Conservation (phyloP, 2,113 vertebrate species). For the Centrocercus urophasianus region DNA sequence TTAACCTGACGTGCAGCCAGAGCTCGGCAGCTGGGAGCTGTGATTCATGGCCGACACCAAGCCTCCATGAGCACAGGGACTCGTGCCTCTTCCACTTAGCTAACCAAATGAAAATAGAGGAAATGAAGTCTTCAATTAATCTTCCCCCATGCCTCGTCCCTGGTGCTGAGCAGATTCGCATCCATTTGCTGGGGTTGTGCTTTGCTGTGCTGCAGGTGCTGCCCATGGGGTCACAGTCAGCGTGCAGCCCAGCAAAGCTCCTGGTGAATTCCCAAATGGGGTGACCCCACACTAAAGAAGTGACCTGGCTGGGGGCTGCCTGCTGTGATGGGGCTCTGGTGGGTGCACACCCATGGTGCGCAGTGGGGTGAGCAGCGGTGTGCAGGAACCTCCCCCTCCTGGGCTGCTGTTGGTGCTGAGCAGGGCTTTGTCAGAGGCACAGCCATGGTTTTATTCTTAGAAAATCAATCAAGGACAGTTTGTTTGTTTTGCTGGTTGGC, state of each 20-base stretch:
- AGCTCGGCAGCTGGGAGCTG: background rate
- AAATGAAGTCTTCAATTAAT: conserved; percentile 36
- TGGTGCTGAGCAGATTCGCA: background rate
- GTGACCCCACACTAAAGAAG: background rate
- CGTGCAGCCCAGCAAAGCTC: background rate
- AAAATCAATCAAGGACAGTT: background rate
- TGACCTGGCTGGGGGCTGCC: background rate
- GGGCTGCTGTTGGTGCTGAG: background rate
- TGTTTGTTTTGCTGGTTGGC: background rate
- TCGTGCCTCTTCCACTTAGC: background rate
- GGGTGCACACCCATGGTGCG: background rate
- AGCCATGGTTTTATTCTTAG: rapidly evolving
- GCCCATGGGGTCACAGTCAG: rapidly evolving
- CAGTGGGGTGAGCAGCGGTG: background rate
- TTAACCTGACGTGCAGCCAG: background rate
- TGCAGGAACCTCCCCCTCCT: background rate
- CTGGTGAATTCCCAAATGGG: rapidly evolving
- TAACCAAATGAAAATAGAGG: background rate
- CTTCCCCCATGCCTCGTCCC: background rate
- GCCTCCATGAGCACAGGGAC: background rate
- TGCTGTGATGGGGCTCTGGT: no score
- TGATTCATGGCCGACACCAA: background rate
- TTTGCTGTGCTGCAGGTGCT: background rate
- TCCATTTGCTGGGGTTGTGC: background rate
- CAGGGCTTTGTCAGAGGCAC: background rate